Percentiles rank a stretch among this genome's conserved stretches.
Conservation (phyloP, 2,113 vertebrate genomes). For the Amblyopsis rosae region DNA sequence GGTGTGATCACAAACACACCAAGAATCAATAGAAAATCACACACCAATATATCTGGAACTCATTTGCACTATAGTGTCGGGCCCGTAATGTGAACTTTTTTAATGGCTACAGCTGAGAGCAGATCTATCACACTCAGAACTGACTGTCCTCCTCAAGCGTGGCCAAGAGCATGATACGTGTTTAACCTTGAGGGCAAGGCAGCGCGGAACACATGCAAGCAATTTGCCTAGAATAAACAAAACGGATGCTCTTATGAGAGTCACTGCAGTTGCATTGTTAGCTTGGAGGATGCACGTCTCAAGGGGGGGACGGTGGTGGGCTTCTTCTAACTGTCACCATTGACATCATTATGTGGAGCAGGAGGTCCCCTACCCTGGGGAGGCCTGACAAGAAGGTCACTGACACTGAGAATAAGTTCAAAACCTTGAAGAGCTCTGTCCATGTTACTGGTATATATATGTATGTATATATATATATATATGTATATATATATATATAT, state of each 20-base stretch:
- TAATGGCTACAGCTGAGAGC: slow-evolving; percentile 41
- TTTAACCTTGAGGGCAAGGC: slow-evolving; percentile 62
- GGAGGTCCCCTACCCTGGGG: neutral
- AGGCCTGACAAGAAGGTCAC: slow-evolving; percentile 1
- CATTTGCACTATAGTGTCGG: slow-evolving; percentile 46
- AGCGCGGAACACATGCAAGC: slow-evolving; percentile 66
- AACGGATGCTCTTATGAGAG: slow-evolving; percentile 63
- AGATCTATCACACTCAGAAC: slow-evolving; percentile 51
- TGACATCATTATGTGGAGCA: slow-evolving; percentile 21
- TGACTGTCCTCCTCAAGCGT: slow-evolving; percentile 17
- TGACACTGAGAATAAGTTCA: neutral
- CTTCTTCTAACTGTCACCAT: slow-evolving; percentile 39
- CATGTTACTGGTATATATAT: too few species aligned
- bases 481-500: too few species aligned
- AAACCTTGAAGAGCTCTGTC: neutral
- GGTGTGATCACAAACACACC: slow-evolving; percentile 57
- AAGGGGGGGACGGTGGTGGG: slow-evolving; percentile 25
- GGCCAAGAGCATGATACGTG: slow-evolving; percentile 31
- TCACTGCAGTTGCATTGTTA: slow-evolving; percentile 59
- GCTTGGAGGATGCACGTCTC: slow-evolving; percentile 38
- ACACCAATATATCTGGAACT: slow-evolving; percentile 58
- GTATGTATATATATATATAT: too few species aligned
- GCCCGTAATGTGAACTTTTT: slow-evolving; percentile 26
- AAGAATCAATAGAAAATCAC: slow-evolving; percentile 21
- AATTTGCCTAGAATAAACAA: slow-evolving; percentile 72